Evolutionary conservation across 2,797 vertebrate species (phyloP).

Genomic region (Malurus leucopterus): DNA sequence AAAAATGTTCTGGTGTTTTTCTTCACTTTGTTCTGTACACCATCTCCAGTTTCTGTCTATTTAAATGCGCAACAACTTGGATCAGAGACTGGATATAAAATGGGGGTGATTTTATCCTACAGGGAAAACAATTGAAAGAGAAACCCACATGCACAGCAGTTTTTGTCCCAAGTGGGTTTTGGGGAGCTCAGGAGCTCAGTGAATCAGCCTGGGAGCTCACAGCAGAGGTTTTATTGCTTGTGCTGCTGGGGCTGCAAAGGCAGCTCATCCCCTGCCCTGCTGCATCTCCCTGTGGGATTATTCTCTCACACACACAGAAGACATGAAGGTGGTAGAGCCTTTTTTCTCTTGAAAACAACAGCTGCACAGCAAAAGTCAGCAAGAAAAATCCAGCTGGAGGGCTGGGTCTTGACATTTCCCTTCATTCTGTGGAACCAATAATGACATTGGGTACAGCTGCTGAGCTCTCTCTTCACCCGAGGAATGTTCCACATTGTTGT

Average conservation of each 20-base stretch:
- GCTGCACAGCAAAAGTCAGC: neutral
- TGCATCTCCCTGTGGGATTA: neutral
- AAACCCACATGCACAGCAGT: neutral
- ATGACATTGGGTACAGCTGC: neutral
- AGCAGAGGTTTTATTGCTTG: neutral
- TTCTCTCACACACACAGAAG: neutral
- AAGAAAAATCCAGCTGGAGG: neutral
- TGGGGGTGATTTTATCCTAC: neutral
- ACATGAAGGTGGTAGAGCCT: neutral
- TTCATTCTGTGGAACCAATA: neutral
- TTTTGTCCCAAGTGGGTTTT: neutral
- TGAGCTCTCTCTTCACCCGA: neutral
- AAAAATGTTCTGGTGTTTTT: rapidly evolving
- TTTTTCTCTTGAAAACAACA: neutral
- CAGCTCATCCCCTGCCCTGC: neutral
- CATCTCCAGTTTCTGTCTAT: neutral
- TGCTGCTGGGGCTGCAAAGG: neutral
- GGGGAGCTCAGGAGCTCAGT: neutral
- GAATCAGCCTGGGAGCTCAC: neutral
- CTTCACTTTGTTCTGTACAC: neutral
- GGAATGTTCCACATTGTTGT: neutral
- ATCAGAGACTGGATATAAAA: neutral
- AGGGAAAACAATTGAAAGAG: neutral
- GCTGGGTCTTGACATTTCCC: neutral
- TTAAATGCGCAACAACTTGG: neutral